Conservation (phyloP, 2,888 invertebrate genomes). For the Pogonocherus hispidulus region DNA sequence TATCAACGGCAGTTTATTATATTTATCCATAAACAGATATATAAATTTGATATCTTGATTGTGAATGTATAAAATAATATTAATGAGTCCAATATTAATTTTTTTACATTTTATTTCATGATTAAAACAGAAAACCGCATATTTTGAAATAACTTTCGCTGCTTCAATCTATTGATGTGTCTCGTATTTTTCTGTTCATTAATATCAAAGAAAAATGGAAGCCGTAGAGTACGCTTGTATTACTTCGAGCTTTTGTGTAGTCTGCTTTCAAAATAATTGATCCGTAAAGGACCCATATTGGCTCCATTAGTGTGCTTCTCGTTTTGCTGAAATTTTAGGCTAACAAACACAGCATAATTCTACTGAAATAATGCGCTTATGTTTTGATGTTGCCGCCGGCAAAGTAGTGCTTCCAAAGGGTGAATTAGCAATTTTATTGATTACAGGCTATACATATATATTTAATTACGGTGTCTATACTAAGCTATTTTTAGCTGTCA, state of each 20-base stretch:
- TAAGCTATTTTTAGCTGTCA: background rate
- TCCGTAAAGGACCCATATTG: slow-evolving; percentile 26
- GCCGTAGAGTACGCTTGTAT: background rate
- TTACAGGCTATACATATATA: background rate
- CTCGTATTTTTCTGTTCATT: slow-evolving; percentile 10
- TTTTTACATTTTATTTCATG: no score
- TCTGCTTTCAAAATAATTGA: slow-evolving; percentile 30
- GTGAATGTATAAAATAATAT: no score
- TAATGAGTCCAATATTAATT: no score
- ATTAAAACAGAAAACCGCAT: no score
- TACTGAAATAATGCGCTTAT: slow-evolving; percentile 31
- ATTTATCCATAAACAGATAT: no score
- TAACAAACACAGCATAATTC: slow-evolving; percentile 27
- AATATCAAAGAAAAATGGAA: slow-evolving; percentile 18
- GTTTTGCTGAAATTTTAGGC: slow-evolving; percentile 27
- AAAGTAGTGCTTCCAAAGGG: slow-evolving; percentile 12
- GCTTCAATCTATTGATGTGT: background rate
- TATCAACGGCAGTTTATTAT: no score
- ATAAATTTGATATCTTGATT: no score
- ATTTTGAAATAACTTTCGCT: no score
- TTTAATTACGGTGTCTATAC: background rate
- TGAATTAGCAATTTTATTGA: slow-evolving; percentile 22
- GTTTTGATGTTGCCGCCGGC: slow-evolving; percentile 16
- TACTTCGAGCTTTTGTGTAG: slow-evolving; percentile 24
- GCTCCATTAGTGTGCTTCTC: slow-evolving; percentile 26